Conservation (phyloP, 2,113 vertebrate species). For the Tor tambroides region DNA sequence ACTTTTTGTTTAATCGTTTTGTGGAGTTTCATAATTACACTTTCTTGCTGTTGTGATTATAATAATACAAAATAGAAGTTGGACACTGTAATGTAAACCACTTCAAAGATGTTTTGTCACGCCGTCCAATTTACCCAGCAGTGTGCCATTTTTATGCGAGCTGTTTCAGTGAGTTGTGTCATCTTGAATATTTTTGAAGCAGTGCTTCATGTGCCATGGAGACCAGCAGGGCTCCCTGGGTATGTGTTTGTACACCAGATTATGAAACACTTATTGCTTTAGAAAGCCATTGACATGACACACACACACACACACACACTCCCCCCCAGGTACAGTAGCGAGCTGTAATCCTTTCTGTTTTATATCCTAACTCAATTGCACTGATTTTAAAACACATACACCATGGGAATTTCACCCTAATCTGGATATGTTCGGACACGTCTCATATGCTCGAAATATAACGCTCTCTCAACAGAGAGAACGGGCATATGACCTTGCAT, state of each 20-base stretch:
- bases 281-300: conserved; percentile 5
- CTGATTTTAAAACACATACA: conserved; percentile 48
- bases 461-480: conserved; percentile 23
- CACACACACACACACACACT: no score
- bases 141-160: not conserved
- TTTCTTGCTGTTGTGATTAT: not conserved
- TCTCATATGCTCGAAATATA: conserved; percentile 60
- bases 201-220: not conserved
- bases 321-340: conserved; percentile 5
- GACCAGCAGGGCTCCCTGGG: not conserved
- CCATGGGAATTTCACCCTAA: conserved; percentile 52
- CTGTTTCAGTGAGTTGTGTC: not conserved
- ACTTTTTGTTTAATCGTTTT: not conserved
- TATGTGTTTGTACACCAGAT: conserved; percentile 34
- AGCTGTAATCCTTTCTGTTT: conserved; percentile 24
- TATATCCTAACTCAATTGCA: conserved; percentile 33
- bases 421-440: conserved; percentile 66
- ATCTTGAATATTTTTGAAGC: conserved; percentile 20
- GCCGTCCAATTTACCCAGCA: not conserved
- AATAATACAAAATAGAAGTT: not conserved
- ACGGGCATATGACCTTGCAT: conserved; percentile 45
- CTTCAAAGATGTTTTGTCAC: not conserved
- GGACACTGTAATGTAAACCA: not conserved
- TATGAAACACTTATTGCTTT: conserved; percentile 33
- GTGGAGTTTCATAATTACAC: not conserved